Evolutionary conservation across 2,797 vertebrate species (phyloP).

Genomic region (Percopsis omiscomaycus): DNA sequence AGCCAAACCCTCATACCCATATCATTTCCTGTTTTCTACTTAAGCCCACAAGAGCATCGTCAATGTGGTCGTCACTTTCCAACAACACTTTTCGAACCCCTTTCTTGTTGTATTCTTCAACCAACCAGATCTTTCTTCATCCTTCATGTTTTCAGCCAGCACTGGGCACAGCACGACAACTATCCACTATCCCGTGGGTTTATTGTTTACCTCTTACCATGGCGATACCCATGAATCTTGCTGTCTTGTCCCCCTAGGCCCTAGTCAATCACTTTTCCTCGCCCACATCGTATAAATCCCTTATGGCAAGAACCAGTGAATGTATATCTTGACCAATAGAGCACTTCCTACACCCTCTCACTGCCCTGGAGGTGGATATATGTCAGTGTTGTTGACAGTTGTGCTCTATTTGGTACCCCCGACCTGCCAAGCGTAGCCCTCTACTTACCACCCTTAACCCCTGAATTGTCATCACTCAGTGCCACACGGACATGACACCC

Average conservation of each 20-base stretch:
- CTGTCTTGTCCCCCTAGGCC: conserved; percentile 38
- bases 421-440: conserved; percentile 40
- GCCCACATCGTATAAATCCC: conserved; percentile 24
- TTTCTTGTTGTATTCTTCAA: conserved; percentile 28
- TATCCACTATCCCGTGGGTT: conserved; percentile 29
- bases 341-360: conserved; percentile 15
- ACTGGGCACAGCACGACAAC: conserved; percentile 19
- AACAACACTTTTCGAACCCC: conserved; percentile 23
- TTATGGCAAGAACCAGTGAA: conserved; percentile 30
- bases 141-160: conserved; percentile 21
- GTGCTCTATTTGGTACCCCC: conserved; percentile 38
- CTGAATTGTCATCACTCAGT: conserved; percentile 76
- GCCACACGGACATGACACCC: conserved; percentile 86
- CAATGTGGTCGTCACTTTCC: conserved; percentile 32
- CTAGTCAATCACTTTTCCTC: conserved; percentile 19
- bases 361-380: conserved; percentile 78
- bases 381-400: conserved; percentile 83
- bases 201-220: conserved; percentile 26
- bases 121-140: conserved; percentile 13
- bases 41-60: conserved; percentile 29
- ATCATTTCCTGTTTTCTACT: conserved; percentile 31
- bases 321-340: conserved; percentile 26
- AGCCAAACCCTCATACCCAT: conserved; percentile 29
- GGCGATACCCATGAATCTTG: conserved; percentile 19
- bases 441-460: conserved; percentile 39